Conservation (phyloP, 2,113 vertebrate genomes). For the Tetrao urogallus region DNA sequence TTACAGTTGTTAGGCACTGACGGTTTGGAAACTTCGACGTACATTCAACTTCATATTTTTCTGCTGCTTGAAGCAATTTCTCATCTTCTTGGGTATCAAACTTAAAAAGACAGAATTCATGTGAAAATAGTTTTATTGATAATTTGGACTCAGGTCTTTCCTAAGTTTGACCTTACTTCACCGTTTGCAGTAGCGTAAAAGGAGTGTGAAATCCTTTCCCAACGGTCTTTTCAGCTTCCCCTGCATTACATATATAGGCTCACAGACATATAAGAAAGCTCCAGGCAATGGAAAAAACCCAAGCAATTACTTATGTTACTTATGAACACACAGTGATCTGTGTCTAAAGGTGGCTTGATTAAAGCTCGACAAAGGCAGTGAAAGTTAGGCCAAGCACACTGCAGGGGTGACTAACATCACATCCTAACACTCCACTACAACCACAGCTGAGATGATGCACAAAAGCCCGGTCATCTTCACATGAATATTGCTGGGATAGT, state of each 20-base stretch:
- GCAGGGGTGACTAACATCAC: background rate
- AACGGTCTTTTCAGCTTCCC: background rate
- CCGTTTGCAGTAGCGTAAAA: background rate
- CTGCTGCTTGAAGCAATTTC: constrained; percentile 87
- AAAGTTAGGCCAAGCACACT: background rate
- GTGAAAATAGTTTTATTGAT: background rate
- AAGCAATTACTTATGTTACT: background rate
- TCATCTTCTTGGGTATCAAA: constrained; percentile 94
- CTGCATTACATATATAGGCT: background rate
- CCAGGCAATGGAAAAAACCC: background rate
- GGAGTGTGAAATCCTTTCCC: background rate
- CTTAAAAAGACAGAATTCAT: constrained; percentile 74
- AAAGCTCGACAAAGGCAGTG: background rate
- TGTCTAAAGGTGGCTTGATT: background rate
- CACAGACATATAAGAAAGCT: background rate
- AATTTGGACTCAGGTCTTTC: background rate
- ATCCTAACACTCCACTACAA: background rate
- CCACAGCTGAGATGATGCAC: background rate
- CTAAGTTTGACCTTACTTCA: background rate
- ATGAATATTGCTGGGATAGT: background rate
- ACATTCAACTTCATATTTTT: constrained; percentile 86
- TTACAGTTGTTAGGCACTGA: constrained; percentile 88
- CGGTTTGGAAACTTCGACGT: constrained; percentile 81
- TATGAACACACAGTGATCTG: background rate
- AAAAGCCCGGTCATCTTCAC: background rate